phyloP scores from a whole-genome alignment of 2,888 invertebrate genomes.

The Deilephila porcellus region DNA sequence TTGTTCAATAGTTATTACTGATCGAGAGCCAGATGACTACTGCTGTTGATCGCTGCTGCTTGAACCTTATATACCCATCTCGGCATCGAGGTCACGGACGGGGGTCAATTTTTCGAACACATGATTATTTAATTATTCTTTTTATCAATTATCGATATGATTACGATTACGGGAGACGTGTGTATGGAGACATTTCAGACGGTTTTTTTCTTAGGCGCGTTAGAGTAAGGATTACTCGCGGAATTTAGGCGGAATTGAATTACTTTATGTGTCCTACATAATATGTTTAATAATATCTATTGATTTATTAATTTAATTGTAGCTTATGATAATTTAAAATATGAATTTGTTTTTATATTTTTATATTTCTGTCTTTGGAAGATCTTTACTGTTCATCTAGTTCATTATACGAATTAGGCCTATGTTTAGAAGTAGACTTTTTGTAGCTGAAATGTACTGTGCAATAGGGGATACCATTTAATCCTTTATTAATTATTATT shows the following conservation, averaged over 20 bases:
- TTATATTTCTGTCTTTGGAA: no score
- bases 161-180: neutral
- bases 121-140: slow-evolving; percentile 59
- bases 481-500: no score
- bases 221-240: neutral
- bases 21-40: slow-evolving; percentile 55
- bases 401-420: no score
- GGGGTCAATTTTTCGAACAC: slow-evolving; percentile 55
- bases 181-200: neutral
- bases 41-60: slow-evolving; percentile 44
- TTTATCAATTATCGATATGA: slow-evolving; percentile 2
- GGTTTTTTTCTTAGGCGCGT: no score
- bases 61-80: slow-evolving; percentile 62
- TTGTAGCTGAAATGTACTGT: no score
- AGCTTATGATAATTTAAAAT: no score
- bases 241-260: neutral
- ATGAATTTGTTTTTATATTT: no score
- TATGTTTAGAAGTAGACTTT: no score
- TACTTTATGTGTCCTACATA: neutral
- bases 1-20: slow-evolving; percentile 32
- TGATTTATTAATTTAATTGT: no score
- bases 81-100: slow-evolving; percentile 65
- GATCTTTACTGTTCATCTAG: no score
- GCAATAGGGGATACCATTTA: no score
- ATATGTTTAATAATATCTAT: no score